These are phyloP conservation scores for Chrysaora quinquecirrha DNA, from an alignment of 30 jellyfish, hydroid and myxozoan genomes.

Conservation along the genomic window DNA sequence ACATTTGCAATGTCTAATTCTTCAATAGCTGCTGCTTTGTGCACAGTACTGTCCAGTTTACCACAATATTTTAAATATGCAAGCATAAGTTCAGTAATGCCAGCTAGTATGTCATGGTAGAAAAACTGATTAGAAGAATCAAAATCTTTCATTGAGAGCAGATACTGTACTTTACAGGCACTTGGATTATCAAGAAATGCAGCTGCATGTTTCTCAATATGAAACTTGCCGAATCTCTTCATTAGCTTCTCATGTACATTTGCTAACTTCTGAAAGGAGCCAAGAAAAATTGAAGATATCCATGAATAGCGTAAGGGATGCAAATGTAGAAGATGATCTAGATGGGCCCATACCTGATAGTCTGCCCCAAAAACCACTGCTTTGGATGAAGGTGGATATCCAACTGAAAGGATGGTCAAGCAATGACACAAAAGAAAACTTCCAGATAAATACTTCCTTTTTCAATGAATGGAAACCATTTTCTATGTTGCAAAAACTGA, in stretches of 20 bases:
- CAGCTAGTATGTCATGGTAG: constrained; percentile 52
- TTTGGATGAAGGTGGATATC: constrained; percentile 31
- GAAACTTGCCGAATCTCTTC: constrained; percentile 50
- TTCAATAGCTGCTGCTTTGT: neutral
- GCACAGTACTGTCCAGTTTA: neutral
- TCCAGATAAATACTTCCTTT: neutral
- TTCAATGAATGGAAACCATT: neutral
- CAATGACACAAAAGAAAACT: constrained; percentile 8
- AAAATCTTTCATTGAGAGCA: constrained; percentile 48
- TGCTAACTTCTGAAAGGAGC: constrained; percentile 39
- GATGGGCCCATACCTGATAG: no score
- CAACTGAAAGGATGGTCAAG: constrained; percentile 37
- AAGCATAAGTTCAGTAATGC: constrained; percentile 29
- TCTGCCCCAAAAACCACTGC: constrained; percentile 49
- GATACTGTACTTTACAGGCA: no score
- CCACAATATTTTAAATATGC: neutral
- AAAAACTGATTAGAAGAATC: constrained; percentile 46
- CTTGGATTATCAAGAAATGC: no score
- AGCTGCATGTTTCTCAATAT: constrained; percentile 56
- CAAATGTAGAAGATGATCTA: no score
- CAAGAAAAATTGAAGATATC: constrained; percentile 28
- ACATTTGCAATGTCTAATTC: neutral
- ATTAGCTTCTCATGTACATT: constrained; percentile 23
- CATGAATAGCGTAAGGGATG: no score
- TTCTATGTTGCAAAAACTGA: neutral